Percentiles rank a stretch among this genome's conserved stretches.
Conservation (phyloP, 2,888 invertebrate genomes). For the Caenorhabditis sinica region DNA sequence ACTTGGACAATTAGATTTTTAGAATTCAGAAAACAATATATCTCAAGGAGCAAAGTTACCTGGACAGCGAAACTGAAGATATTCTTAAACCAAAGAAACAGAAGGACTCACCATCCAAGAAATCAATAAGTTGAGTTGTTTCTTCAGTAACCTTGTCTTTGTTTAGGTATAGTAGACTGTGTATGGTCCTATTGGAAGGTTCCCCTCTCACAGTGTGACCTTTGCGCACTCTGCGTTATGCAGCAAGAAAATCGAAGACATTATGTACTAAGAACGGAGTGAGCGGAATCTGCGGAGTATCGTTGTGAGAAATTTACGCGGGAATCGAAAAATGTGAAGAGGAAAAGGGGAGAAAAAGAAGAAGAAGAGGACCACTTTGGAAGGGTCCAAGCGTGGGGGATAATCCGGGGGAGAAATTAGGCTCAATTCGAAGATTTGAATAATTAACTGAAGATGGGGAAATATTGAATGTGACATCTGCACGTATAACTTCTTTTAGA, state of each 20-base stretch:
- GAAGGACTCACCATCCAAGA: too few relatives aligned
- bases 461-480: conserved; percentile 41
- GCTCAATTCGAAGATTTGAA: conserved; percentile 43
- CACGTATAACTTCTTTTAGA: background rate
- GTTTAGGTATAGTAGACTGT: too few relatives aligned
- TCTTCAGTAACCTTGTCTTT: too few relatives aligned
- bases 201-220: background rate
- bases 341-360: background rate
- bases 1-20: background rate
- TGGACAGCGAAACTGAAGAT: too few relatives aligned
- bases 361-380: conserved; percentile 20
- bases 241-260: background rate
- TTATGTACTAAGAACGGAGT: too few relatives aligned
- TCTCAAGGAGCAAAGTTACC: too few relatives aligned
- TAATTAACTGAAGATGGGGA: conserved; percentile 47
- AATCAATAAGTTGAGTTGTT: too few relatives aligned
- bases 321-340: background rate
- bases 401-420: conserved; percentile 47
- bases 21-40: background rate
- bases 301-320: background rate
- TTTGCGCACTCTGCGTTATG: background rate
- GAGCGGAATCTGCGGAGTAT: too few relatives aligned
- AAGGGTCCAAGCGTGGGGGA: conserved; percentile 8
- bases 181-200: background rate
- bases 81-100: too few relatives aligned